A percentile compares a stretch with the other conserved stretches of the same genome.
These are phyloP conservation scores for Notechis scutatus DNA, from an alignment of 2,113 vertebrate species.

Conservation along the genomic window DNA sequence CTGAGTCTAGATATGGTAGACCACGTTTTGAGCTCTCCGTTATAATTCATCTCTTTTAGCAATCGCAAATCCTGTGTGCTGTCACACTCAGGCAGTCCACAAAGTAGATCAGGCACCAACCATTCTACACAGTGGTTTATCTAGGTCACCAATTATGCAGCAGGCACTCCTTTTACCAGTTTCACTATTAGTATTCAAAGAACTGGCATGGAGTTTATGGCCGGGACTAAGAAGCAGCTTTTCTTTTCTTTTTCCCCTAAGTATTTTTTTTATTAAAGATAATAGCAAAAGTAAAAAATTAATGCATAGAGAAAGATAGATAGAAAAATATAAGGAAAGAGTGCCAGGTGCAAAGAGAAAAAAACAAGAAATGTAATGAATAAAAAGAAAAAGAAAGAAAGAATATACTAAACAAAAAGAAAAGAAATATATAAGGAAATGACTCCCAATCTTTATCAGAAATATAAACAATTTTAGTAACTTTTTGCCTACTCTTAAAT, in stretches of 20 bases:
- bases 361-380: not conserved
- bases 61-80: no score
- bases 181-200: not conserved
- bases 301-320: not conserved
- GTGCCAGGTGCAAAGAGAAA: not conserved
- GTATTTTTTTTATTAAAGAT: not conserved
- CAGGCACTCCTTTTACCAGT: not conserved
- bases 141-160: constrained; percentile 17
- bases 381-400: not conserved
- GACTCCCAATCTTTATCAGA: not conserved
- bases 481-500: not conserved
- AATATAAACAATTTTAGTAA: not conserved
- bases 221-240: not conserved
- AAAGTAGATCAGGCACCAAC: constrained; percentile 1
- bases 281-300: not conserved
- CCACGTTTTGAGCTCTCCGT: no score
- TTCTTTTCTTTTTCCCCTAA: not conserved
- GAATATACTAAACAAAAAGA: not conserved
- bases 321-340: not conserved
- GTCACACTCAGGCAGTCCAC: not conserved
- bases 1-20: not conserved
- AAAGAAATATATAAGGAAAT: not conserved
- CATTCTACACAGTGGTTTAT: constrained; percentile 7
- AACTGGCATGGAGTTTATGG: not conserved
- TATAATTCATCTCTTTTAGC: not conserved